phyloP scores from a whole-genome alignment of 2,113 vertebrate species.

The Scopus umbretta region DNA sequence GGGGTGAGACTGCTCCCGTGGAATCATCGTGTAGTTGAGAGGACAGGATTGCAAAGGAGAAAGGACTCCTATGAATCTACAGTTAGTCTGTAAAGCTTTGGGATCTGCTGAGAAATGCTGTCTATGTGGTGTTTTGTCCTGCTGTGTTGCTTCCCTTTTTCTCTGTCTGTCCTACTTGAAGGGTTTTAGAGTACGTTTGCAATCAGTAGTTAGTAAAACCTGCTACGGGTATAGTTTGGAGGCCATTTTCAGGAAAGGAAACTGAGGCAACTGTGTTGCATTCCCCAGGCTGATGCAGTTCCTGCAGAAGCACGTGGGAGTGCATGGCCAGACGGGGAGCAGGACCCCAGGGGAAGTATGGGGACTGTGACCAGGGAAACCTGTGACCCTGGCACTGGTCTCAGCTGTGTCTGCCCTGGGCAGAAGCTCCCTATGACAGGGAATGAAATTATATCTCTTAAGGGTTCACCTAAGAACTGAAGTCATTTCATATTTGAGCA shows the following conservation, averaged over 20 bases:
- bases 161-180: neutral
- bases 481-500: neutral
- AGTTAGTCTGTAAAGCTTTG: neutral
- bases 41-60: neutral
- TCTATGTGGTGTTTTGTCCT: neutral
- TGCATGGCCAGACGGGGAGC: neutral
- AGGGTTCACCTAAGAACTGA: neutral
- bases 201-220: neutral
- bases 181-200: neutral
- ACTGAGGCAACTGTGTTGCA: neutral
- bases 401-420: neutral
- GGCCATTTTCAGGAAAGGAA: neutral
- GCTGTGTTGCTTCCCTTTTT: neutral
- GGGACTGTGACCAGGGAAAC: neutral
- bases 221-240: neutral
- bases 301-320: neutral
- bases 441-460: neutral
- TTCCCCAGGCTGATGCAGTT: neutral
- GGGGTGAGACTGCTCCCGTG: neutral
- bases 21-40: neutral
- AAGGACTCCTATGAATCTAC: neutral
- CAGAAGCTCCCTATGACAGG: neutral
- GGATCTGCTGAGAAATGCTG: neutral
- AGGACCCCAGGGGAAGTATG: neutral
- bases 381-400: neutral